Evolutionary conservation across 2,797 vertebrate species (phyloP), one percentile per base, ranked within the genome.

Genomic region (Calcarius lapponicus): DNA sequence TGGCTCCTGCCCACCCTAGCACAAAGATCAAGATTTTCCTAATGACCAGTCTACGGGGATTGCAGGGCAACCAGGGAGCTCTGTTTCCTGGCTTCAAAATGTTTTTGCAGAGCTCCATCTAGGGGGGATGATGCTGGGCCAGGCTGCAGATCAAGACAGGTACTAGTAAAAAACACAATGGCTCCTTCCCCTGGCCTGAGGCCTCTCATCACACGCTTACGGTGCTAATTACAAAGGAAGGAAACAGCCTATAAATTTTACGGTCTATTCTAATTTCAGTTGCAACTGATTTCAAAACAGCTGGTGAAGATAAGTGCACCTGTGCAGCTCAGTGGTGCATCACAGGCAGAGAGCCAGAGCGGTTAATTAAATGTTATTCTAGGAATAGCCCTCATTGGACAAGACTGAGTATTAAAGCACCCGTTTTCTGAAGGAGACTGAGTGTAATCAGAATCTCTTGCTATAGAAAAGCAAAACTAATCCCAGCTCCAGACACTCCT

Each of bases 281-380:
- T 90, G 95, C 95, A 91, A 90, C 91, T 96, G 95, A 85, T 95
- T 97, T 94, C 85, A 87, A 90, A 96, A 93, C 93, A 96, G 89
- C 80, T 96, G 31, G 90, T 73, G 62, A 89, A 97, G 92, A 92
- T 96, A 92, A 96, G 84, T 80, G 67, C 92, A 34, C 92, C 28
- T 75, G 86, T 64, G 62, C 66, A 85, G 97, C 94, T 95, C 96
- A 90, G 86, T 90, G 93, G 76, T 84, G 96, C 96, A 76, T 87
- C 95, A 58, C 94, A 86, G 94, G 95, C 57, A 93, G 80, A 73
- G 50, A 97, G 92, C 88, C 93, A 48, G 90, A 88, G 74, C 1
- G 1, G 97, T 97, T 98, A 97, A 98, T 98, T 97, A 98, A 98
- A 97, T 97, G 95, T 94, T 96, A 97, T 95, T 97, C 92, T 79